Conservation (phyloP, 1,140 invertebrate species). For the Drosophila punjabiensis region DNA sequence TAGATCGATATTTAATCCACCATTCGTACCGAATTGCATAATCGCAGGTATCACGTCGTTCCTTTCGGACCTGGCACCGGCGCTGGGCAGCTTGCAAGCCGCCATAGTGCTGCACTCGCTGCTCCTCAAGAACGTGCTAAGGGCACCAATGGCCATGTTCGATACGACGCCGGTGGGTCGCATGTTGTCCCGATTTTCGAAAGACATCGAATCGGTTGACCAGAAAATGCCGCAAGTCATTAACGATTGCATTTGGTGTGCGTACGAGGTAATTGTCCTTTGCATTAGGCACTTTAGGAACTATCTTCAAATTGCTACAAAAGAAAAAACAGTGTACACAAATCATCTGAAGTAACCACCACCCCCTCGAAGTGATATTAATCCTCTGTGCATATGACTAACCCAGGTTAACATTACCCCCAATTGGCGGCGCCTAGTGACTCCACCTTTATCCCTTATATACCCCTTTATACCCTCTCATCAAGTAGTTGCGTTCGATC, state of each 20-base stretch:
- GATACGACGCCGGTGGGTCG: constrained; percentile 95
- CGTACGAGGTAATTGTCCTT: constrained; percentile 90
- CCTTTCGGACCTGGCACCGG: constrained; percentile 90
- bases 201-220: constrained; percentile 91
- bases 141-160: constrained; percentile 92
- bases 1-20: constrained; percentile 27
- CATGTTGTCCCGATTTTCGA: constrained; percentile 94
- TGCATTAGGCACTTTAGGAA: constrained; percentile 10
- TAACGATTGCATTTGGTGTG: constrained; percentile 91
- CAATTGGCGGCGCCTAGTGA: constrained; percentile 31
- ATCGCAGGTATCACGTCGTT: constrained; percentile 87
- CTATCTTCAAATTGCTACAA: constrained; percentile 51
- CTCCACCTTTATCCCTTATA: not conserved
- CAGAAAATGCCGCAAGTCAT: constrained; percentile 90
- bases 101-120: constrained; percentile 90
- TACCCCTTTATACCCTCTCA: constrained; percentile 3
- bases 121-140: constrained; percentile 91
- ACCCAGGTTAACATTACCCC: not conserved
- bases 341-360: constrained; percentile 16
- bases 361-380: not conserved
- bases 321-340: not conserved
- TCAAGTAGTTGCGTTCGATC: constrained; percentile 53
- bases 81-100: constrained; percentile 90
- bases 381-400: constrained; percentile 21
- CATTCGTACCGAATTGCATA: constrained; percentile 44